Evolutionary conservation across 2,888 invertebrate species (phyloP).

Genomic region (Torymus auratus): DNA sequence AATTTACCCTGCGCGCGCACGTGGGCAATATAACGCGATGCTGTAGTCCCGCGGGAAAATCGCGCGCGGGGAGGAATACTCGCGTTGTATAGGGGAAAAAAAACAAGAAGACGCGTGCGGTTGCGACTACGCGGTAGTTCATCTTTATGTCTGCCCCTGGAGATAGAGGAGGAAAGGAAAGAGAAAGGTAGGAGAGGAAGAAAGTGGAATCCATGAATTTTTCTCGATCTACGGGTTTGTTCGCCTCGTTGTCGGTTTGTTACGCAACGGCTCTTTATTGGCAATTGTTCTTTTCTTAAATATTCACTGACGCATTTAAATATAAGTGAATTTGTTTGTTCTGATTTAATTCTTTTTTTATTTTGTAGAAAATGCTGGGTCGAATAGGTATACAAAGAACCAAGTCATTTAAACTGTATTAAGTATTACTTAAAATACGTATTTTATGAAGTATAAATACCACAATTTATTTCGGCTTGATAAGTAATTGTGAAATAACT

Average conservation of each 20-base stretch:
- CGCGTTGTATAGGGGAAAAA: slow-evolving; percentile 15
- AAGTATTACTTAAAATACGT: too few relatives aligned
- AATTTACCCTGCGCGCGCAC: not conserved
- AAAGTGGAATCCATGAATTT: slow-evolving; percentile 43
- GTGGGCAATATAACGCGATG: slow-evolving; percentile 25
- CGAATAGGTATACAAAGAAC: too few relatives aligned
- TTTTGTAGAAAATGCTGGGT: too few relatives aligned
- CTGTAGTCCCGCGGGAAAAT: slow-evolving; percentile 46
- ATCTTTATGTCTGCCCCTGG: slow-evolving; percentile 38
- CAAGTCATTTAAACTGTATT: too few relatives aligned
- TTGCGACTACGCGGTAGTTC: slow-evolving; percentile 23
- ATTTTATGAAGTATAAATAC: too few relatives aligned
- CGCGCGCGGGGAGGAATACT: slow-evolving; percentile 17
- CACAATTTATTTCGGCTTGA: too few relatives aligned
- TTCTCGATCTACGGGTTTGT: slow-evolving; percentile 16
- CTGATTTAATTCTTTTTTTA: too few relatives aligned
- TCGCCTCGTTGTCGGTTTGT: not conserved
- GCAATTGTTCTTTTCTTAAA: slow-evolving; percentile 2
- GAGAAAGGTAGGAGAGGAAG: not conserved
- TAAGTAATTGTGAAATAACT: too few relatives aligned
- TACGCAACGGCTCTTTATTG: slow-evolving; percentile 6
- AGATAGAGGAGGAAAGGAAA: not conserved
- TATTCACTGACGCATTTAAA: too few relatives aligned
- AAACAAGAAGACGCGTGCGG: not conserved
- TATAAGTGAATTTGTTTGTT: too few relatives aligned